Conservation (phyloP, 2,888 invertebrate genomes). For the Hirtodrosophila duncani region DNA sequence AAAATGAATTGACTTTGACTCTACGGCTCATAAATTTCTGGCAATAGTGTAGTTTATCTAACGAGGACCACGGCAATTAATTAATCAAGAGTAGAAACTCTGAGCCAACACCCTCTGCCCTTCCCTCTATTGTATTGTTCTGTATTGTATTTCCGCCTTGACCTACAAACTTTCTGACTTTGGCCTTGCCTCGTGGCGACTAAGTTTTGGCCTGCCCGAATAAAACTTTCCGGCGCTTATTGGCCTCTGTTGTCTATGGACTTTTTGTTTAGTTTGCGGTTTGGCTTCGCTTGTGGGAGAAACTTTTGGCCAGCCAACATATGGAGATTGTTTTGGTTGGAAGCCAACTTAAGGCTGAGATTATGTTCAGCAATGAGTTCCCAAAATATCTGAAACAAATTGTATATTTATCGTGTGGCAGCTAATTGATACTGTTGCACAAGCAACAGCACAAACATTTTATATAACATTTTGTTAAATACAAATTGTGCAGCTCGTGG, state of each 20-base stretch:
- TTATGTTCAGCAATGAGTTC: not conserved
- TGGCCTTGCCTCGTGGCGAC: conserved; percentile 27
- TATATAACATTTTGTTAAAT: too few species aligned
- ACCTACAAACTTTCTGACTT: conserved; percentile 32
- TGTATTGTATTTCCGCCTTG: conserved; percentile 34
- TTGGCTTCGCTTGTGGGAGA: conserved; percentile 19
- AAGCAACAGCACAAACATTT: too few species aligned
- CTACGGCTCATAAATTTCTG: conserved; percentile 35
- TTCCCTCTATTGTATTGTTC: too few species aligned
- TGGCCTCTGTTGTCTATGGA: conserved; percentile 23
- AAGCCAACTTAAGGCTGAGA: not conserved
- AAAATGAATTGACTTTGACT: not conserved
- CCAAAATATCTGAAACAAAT: conserved; percentile 11
- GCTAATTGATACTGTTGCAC: not conserved
- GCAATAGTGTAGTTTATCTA: conserved; percentile 51
- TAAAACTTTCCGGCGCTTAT: conserved; percentile 33
- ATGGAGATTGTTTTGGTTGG: conserved; percentile 1
- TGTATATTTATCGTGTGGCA: conserved; percentile 20
- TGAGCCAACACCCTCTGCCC: too few species aligned
- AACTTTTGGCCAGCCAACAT: conserved; percentile 22
- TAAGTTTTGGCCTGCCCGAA: conserved; percentile 10
- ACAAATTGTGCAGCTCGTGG: too few species aligned
- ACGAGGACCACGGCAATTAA: conserved; percentile 55
- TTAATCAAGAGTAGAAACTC: conserved; percentile 46
- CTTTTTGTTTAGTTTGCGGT: conserved; percentile 27